phyloP scores from a whole-genome alignment of 2,113 vertebrate species.

The Diglossa brunneiventris region DNA sequence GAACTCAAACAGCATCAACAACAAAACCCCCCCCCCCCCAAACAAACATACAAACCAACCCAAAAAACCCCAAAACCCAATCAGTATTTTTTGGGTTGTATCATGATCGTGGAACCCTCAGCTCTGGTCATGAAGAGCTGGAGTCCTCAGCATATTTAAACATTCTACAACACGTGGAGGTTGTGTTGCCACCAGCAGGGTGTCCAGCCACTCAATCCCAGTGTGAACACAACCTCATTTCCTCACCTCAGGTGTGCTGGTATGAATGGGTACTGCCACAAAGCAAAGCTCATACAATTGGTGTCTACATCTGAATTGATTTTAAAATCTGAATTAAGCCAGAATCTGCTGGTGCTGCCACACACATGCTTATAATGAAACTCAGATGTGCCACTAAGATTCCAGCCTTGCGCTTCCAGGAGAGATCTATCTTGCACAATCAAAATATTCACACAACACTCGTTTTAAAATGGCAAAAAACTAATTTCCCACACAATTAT shows the following conservation, averaged over 20 bases:
- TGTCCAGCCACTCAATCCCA: not conserved
- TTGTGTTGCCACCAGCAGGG: not conserved
- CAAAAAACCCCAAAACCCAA: accelerated
- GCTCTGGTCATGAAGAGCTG: not conserved
- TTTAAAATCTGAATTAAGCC: not conserved
- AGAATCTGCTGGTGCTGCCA: not conserved
- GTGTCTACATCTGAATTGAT: not conserved
- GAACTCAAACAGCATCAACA: not conserved
- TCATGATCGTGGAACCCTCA: not conserved
- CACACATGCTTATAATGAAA: not conserved
- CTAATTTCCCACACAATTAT: not conserved
- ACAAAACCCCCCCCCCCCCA: not conserved
- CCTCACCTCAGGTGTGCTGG: not conserved
- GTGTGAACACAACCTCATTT: accelerated
- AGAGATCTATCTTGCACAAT: not conserved
- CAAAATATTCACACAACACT: not conserved
- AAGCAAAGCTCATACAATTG: not conserved
- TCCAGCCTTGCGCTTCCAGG: not conserved
- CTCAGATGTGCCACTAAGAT: not conserved
- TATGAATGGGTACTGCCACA: not conserved
- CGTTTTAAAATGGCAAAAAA: not conserved
- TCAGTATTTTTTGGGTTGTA: not conserved
- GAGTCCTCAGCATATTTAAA: not conserved
- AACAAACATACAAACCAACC: not conserved
- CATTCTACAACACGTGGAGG: accelerated